Conservation (phyloP, 1,140 invertebrate species). For the Colletes gigas region DNA sequence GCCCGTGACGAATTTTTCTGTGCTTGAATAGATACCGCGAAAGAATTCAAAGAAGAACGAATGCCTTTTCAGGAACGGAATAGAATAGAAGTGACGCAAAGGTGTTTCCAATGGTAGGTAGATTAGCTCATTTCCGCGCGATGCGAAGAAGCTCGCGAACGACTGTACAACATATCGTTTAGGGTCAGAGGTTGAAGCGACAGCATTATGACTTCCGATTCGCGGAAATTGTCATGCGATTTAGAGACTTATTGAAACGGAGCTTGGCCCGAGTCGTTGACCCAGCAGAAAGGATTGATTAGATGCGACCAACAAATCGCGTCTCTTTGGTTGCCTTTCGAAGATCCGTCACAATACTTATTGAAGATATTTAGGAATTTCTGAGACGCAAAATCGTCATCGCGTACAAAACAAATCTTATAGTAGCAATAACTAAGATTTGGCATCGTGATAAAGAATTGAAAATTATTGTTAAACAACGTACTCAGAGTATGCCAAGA, state of each 20-base stretch:
- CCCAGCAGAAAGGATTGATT: conserved; percentile 38
- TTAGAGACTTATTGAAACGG: conserved; percentile 35
- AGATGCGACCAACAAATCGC: background rate
- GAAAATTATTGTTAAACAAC: no score
- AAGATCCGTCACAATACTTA: background rate
- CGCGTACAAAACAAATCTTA: no score
- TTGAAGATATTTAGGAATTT: no score
- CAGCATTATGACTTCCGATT: conserved; percentile 39
- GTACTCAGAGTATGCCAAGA: no score
- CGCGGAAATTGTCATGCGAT: conserved; percentile 27
- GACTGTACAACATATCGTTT: background rate
- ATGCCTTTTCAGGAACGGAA: background rate
- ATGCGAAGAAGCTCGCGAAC: background rate
- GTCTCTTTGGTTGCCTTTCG: no score
- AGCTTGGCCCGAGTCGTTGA: conserved; percentile 8
- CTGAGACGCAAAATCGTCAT: no score
- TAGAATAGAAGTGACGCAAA: background rate
- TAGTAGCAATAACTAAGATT: no score
- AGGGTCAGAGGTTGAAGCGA: conserved; percentile 9
- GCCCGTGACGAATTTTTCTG: no score
- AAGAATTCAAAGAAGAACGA: background rate
- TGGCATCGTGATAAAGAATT: no score
- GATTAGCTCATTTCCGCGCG: conserved; percentile 20
- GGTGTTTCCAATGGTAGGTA: background rate
- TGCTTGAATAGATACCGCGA: no score